phyloP scores from a whole-genome alignment of 2,888 invertebrate genomes.

The Myathropa florea region DNA sequence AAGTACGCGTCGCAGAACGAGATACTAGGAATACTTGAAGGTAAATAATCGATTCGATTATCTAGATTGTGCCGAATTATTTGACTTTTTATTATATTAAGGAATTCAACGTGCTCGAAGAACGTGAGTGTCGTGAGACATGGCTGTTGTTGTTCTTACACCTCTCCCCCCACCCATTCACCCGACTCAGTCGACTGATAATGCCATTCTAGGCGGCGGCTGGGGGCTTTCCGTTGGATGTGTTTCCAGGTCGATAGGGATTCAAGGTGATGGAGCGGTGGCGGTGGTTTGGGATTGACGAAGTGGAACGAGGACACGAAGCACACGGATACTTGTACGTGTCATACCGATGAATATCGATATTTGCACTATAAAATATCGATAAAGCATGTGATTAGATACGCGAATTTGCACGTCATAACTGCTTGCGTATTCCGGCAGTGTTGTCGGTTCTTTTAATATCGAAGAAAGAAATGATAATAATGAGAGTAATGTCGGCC shows the following conservation, averaged over 20 bases:
- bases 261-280: conserved; percentile 5
- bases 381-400: conserved; percentile 56
- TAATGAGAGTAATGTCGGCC: conserved; percentile 39
- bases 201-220: neutral
- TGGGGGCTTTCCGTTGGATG: conserved; percentile 9
- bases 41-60: conserved; percentile 69
- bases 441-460: conserved; percentile 44
- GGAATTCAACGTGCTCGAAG: conserved; percentile 47
- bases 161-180: conserved; percentile 5
- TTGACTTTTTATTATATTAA: conserved; percentile 68
- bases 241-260: neutral
- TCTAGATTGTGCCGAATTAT: conserved; percentile 69
- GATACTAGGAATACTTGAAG: conserved; percentile 55
- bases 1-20: conserved; percentile 28
- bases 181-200: conserved; percentile 12
- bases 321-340: conserved; percentile 38
- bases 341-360: conserved; percentile 49
- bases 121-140: neutral
- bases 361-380: conserved; percentile 57
- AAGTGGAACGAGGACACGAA: neutral
- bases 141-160: conserved; percentile 25
- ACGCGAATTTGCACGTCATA: conserved; percentile 45
- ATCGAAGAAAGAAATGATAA: conserved; percentile 44
- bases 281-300: neutral
- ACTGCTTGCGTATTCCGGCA: conserved; percentile 44